These are phyloP conservation scores for Aegotheles bennettii DNA, from an alignment of 2,113 vertebrate species.

Conservation along the genomic window DNA sequence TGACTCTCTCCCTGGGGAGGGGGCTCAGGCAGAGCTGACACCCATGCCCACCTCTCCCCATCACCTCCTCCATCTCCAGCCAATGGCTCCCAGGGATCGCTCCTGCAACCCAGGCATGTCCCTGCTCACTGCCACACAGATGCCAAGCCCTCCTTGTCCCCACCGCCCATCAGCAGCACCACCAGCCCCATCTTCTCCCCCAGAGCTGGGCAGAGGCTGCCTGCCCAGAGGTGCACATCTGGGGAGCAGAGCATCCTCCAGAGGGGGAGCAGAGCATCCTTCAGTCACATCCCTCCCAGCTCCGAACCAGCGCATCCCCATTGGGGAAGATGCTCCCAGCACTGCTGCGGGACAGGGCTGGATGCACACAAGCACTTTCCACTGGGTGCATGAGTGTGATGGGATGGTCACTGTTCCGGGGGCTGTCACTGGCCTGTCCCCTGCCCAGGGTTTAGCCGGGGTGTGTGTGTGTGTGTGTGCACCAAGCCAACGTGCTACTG, in stretches of 20 bases:
- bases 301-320: fast-evolving
- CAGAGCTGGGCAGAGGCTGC: neutral
- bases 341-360: neutral
- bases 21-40: neutral
- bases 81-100: neutral
- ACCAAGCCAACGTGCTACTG: neutral
- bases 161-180: neutral
- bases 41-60: neutral
- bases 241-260: neutral
- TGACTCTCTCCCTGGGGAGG: too few relatives aligned
- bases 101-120: neutral
- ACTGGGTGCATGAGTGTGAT: neutral
- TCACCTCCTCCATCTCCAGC: neutral
- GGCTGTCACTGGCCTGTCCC: neutral
- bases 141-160: neutral
- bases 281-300: neutral
- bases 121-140: neutral
- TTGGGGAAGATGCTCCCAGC: neutral
- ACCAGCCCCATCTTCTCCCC: neutral
- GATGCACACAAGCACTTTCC: conserved; percentile 12
- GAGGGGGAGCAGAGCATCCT: neutral
- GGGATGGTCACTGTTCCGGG: fast-evolving
- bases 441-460: neutral
- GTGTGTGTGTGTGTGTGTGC: too few relatives aligned
- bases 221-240: fast-evolving